phyloP scores from a whole-genome alignment of 2,888 invertebrate genomes.

The Serrognathus titanus region DNA sequence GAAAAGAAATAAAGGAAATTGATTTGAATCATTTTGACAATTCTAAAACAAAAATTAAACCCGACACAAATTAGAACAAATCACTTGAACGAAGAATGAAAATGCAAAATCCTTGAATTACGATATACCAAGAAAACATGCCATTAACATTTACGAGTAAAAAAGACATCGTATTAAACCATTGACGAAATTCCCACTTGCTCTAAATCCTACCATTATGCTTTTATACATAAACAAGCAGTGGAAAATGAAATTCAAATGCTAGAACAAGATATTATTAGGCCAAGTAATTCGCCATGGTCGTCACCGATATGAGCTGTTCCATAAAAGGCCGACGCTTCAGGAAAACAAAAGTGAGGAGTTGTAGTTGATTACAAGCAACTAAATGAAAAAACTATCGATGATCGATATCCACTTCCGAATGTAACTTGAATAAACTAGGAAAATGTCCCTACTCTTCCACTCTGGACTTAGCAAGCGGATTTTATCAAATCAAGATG shows the following conservation, averaged over 20 bases:
- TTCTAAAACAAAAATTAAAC: slow-evolving; percentile 1
- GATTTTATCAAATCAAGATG: no score
- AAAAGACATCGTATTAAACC: slow-evolving; percentile 26
- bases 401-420: slow-evolving; percentile 31
- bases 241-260: slow-evolving; percentile 25
- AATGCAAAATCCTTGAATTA: slow-evolving; percentile 12
- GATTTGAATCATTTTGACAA: slow-evolving; percentile 5
- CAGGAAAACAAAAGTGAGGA: slow-evolving; percentile 24
- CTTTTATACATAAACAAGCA: slow-evolving; percentile 28
- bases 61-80: slow-evolving; percentile 14
- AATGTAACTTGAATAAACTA: slow-evolving; percentile 31
- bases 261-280: slow-evolving; percentile 25
- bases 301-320: slow-evolving; percentile 28
- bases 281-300: slow-evolving; percentile 24
- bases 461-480: no score
- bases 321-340: slow-evolving; percentile 27
- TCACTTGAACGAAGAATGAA: slow-evolving; percentile 23
- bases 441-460: no score
- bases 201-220: slow-evolving; percentile 29
- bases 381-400: slow-evolving; percentile 33
- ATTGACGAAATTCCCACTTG: slow-evolving; percentile 21
- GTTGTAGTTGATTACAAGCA: slow-evolving; percentile 25
- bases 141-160: slow-evolving; percentile 21
- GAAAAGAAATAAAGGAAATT: not conserved
- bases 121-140: slow-evolving; percentile 14